Evolutionary conservation across 2,113 vertebrate genomes (phyloP), one percentile per base, ranked within the genome.

Genomic region (Percopsis transmontana): DNA sequence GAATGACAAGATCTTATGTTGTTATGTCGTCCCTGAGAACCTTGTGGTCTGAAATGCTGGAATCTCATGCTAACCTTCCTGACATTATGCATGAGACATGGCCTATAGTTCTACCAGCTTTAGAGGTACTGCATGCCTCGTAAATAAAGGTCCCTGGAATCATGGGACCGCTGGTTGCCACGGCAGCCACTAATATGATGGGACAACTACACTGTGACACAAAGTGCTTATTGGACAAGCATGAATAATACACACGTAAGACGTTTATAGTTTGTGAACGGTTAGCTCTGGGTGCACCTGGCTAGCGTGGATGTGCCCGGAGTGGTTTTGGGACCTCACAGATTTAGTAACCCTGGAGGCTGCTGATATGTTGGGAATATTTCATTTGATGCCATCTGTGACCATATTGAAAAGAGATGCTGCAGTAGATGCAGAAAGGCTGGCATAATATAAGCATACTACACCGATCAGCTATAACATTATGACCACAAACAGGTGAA

Each of bases 321-420:
- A 70, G 74, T 56, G 55, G 61, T 65, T 77, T 51, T 5, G 44
- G 45, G 66, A 64, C n/a, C 33, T 24, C 47, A 70, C 76, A 77
- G 71, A 88, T 66, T 78, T 68, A 80, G 79, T 52, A 79, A 84
- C 71, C 69, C 86, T 63, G 62, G 33, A 85, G 80, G 84, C 86
- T 69, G 67, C 78, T 55, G 74, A 64, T 70, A 83, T 78, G 78
- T 85, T 87, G 87, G 73, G 44, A 78, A 83, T 69, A 68, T 87
- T 86, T 66, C 23, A 68, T 68, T 79, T 79, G 76, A 86, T 75
- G 76, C 86, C 88, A 89, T 91, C 87, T 90, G 87, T 76, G 84
- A 72, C 82, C 70, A 57, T 74, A 60, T 85, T 82, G 58, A 66
- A 68, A 62, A 76, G 61, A 77, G 59, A 21, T 74, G 68, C 61